Evolutionary conservation across 2,888 invertebrate genomes (phyloP), one percentile per base, ranked within the genome.

Genomic region (Chymomyza fuscimana): DNA sequence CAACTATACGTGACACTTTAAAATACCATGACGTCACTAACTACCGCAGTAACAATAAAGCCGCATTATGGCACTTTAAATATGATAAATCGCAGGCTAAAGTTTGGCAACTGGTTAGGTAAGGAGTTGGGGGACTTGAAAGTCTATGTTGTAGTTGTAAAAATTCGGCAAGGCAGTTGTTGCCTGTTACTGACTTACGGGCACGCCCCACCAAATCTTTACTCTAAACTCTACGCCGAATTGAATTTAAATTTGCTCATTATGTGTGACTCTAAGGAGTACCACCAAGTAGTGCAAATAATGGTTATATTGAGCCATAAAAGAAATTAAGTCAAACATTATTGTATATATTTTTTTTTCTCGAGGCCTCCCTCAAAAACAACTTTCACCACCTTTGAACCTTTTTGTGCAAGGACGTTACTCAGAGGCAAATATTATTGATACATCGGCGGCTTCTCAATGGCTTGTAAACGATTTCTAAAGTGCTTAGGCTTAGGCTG

Each of bases 211-310:
- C 46, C 58, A 29, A 58, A 58, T 25, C 4, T 46, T 46, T 46
- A 12, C 40, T 46, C 12, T 46, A 46, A 46, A 46, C 6, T 25
- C 29, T 25, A 25, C 15, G 58, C 58, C 83, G 89, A 88, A 89
- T 89, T 89, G 90, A 90, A 90, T 90, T 90, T 89, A 90, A 91
- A 90, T 89, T 87, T 82, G 83, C 86, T 90, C 86, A 91, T 90
- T 91, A 90, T 74, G 75, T 72, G 56, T 22, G 65, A 29, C 32
- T 40, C 52, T n/a, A 32, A 32, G 32, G 32, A 32, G 32, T 32
- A 32, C 32, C 68, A 65, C 63, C 68, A 76, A 83, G 83, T 86
- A 81, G 81, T 89, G 89, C 89, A 78, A 86, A 88, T 88, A 89
- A 89, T 88, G 88, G 84, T 78, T 82, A 76, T 85, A 85, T 80